phyloP scores from a whole-genome alignment of 2,888 invertebrate species.

The Dryobotodes eremita region DNA sequence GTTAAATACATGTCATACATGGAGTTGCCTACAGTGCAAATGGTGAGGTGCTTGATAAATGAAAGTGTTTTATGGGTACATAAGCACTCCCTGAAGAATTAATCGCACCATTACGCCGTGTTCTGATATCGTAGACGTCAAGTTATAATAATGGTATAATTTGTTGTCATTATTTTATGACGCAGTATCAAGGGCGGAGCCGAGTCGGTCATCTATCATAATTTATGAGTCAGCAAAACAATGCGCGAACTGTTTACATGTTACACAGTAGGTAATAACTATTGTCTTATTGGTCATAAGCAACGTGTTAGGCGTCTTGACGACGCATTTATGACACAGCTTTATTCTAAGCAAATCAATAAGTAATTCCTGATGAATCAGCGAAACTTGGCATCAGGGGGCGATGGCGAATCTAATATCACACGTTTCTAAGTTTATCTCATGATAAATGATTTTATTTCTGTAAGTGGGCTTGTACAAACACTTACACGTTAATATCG shows the following conservation, averaged over 20 bases:
- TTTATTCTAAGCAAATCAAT: slow-evolving; percentile 70
- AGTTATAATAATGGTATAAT: slow-evolving; percentile 77
- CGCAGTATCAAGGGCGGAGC: slow-evolving; percentile 77
- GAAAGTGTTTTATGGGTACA: slow-evolving; percentile 46
- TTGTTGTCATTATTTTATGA: slow-evolving; percentile 81
- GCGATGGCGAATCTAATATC: slow-evolving; percentile 41
- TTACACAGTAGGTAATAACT: slow-evolving; percentile 69
- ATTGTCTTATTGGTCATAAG: slow-evolving; percentile 72
- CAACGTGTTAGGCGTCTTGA: slow-evolving; percentile 69
- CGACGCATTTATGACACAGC: slow-evolving; percentile 71
- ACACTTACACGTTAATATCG: too few relatives aligned
- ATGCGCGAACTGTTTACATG: slow-evolving; percentile 68
- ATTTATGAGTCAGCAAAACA: slow-evolving; percentile 79
- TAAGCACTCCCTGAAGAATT: slow-evolving; percentile 53
- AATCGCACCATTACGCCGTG: slow-evolving; percentile 65
- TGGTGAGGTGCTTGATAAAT: slow-evolving; percentile 56
- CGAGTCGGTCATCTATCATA: slow-evolving; percentile 76
- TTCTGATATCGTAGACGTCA: slow-evolving; percentile 68
- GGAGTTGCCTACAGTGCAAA: slow-evolving; percentile 48
- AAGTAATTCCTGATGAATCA: slow-evolving; percentile 71
- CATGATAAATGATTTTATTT: too few relatives aligned
- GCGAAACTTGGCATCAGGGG: slow-evolving; percentile 47
- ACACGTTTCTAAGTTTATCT: slow-evolving; percentile 32
- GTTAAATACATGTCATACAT: slow-evolving; percentile 28
- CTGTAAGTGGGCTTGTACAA: too few relatives aligned